Evolutionary conservation across 2,797 vertebrate genomes (phyloP), one percentile per base, ranked within the genome.

Genomic region (Meda fulgida): DNA sequence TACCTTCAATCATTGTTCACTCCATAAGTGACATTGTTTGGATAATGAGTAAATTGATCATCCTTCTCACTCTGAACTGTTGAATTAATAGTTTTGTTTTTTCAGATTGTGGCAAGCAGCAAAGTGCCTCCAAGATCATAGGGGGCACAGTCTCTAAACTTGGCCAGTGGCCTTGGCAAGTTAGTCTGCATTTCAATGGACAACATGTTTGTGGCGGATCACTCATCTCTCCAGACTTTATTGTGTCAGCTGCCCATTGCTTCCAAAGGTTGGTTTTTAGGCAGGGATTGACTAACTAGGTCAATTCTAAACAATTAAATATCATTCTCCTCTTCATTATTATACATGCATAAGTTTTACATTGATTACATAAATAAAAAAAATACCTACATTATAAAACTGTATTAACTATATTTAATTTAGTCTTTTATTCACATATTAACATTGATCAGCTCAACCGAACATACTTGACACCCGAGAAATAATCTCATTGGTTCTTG

Each of bases 151-250:
- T 87, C 80, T 94, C 97, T 2, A 87, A 93, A 0, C 48, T 55
- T 43, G 97, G 92, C 80, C 94, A 94, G 46, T 98, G 96, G 96
- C 97, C 97, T 1, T 99, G 98, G 98, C 98, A 99, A 89, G 80
- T 96, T 63, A 96, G 97, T 0, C 94, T 99, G 51, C 96, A 97
- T 66, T 96, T 90, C 0, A 38, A 5, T 38, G 87, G 88, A n/a
- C 81, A 21, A 19, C 95, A 94, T 10, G 67, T 90, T 81, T 99
- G 98, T 0, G 98, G 98, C 0, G 98, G 96, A 70, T 94, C 97
- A 2, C 90, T 99, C 86, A 95, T 99, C 60, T 93, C 96, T 0
- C 91, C 90, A 0, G 94, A 95, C 91, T 97, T 96, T 94, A 96
- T 97, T 66, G 89, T 97, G 87, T 96, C 96, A 0, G 97, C 97